These are phyloP conservation scores for Brachyalestes nurse DNA, from an alignment of 2,797 vertebrate species.

Conservation along the genomic window DNA sequence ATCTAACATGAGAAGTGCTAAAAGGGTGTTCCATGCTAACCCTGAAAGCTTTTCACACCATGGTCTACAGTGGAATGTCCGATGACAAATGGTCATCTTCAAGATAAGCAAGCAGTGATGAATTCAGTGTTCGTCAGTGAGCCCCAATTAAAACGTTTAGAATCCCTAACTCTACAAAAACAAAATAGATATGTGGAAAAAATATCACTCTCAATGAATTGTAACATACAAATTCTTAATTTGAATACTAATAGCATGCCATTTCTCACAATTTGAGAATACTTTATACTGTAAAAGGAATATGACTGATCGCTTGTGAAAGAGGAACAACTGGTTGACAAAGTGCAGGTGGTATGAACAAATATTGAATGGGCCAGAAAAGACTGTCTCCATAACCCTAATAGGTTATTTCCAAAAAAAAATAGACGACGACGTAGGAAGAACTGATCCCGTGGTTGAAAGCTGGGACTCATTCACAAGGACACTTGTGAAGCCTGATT, in stretches of 20 bases:
- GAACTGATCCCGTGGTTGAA: not conserved
- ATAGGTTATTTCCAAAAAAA: not conserved
- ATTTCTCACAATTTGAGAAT: not conserved
- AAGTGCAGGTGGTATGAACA: not conserved
- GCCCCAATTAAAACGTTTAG: no score
- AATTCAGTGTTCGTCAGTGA: not conserved
- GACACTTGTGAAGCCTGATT: not conserved
- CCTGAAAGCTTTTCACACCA: not conserved
- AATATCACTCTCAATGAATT: no score
- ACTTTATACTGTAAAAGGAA: not conserved
- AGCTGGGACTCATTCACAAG: not conserved
- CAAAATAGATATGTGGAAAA: no score
- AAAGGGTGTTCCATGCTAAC: not conserved
- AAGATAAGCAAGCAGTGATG: not conserved
- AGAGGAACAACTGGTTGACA: not conserved
- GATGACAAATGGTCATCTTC: not conserved
- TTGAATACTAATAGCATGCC: not conserved
- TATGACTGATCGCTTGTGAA: not conserved
- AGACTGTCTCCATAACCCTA: not conserved
- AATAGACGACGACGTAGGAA: not conserved
- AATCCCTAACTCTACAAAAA: no score
- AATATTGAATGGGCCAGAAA: not conserved
- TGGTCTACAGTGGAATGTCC: not conserved
- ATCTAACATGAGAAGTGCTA: constrained; percentile 34
- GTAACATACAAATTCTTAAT: not conserved